A percentile compares a stretch with the other conserved stretches of the same genome.
phyloP scores from a whole-genome alignment of 2,797 vertebrate genomes.

The Eulemur albifrons region DNA sequence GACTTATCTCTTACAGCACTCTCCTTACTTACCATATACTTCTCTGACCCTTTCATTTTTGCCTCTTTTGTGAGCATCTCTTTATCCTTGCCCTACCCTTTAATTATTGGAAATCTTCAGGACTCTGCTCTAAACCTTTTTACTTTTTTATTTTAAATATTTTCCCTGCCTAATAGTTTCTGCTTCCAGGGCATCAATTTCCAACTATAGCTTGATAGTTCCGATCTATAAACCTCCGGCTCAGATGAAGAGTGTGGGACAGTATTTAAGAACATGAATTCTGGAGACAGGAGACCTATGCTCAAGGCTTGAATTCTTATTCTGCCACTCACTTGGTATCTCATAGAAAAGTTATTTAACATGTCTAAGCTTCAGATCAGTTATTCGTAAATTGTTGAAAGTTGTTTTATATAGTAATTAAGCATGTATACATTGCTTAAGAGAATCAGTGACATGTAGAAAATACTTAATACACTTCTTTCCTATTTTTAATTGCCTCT shows the following conservation, averaged over 20 bases:
- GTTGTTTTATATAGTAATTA: background rate
- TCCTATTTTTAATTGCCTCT: background rate
- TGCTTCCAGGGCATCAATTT: constrained; percentile 28
- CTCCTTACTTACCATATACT: constrained; percentile 48
- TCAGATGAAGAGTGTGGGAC: background rate
- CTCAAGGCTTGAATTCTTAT: background rate
- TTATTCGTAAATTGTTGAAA: background rate
- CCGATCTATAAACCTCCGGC: background rate
- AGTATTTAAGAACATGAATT: background rate
- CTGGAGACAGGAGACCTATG: background rate
- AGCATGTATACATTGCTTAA: background rate
- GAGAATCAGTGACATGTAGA: background rate
- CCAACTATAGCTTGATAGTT: background rate
- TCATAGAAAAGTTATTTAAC: background rate
- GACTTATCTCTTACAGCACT: constrained; percentile 66
- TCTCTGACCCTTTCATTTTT: constrained; percentile 39
- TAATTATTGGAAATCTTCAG: constrained; percentile 57
- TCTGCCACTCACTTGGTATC: background rate
- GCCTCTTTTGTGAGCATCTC: constrained; percentile 32
- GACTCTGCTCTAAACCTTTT: background rate
- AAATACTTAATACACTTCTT: background rate
- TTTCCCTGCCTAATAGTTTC: constrained; percentile 31
- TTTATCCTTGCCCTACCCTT: constrained; percentile 71
- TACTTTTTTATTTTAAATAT: constrained; percentile 29
- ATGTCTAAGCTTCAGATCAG: background rate